Percentiles rank a stretch among this genome's conserved stretches.
Evolutionary conservation across 1,140 invertebrate species (phyloP).

Genomic region (Apocrypta bakeri): DNA sequence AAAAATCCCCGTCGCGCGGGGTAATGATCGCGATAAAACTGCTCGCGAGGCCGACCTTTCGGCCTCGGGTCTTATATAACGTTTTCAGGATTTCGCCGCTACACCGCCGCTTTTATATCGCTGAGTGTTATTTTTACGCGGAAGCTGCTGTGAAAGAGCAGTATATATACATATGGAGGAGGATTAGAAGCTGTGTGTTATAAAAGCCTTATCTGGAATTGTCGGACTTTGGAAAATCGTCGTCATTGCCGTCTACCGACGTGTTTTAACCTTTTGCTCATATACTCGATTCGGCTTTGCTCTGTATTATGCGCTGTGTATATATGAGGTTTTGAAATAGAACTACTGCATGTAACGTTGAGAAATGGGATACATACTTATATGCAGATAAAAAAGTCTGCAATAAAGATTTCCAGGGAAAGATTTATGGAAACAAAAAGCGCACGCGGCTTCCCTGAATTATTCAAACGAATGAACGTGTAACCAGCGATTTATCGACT

Average conservation of each 20-base stretch:
- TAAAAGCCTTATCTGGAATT: not conserved
- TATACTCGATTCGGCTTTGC: not conserved
- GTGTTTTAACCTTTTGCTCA: not conserved
- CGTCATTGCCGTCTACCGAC: no score
- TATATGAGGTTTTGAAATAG: not conserved
- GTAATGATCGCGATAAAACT: slow-evolving; percentile 33
- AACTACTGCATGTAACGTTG: not conserved
- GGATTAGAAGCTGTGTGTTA: not conserved
- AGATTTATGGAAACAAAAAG: slow-evolving; percentile 2
- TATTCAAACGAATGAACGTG: not conserved
- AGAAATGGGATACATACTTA: not conserved
- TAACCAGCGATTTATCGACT: not conserved
- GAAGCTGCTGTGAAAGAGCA: not conserved
- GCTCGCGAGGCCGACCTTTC: not conserved
- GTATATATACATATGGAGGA: not conserved
- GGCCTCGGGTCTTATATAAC: slow-evolving; percentile 1
- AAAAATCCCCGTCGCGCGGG: slow-evolving; percentile 6
- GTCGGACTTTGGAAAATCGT: not conserved
- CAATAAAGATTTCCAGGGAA: not conserved
- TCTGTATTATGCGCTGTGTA: not conserved
- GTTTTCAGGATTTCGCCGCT: not conserved
- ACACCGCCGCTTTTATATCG: not conserved
- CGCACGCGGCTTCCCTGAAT: not conserved
- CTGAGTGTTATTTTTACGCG: not conserved
- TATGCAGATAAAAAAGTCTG: not conserved